Percentiles rank a stretch among this genome's conserved stretches.
Evolutionary conservation across 2,888 invertebrate genomes (phyloP).

Genomic region (Drosophila mimica): DNA sequence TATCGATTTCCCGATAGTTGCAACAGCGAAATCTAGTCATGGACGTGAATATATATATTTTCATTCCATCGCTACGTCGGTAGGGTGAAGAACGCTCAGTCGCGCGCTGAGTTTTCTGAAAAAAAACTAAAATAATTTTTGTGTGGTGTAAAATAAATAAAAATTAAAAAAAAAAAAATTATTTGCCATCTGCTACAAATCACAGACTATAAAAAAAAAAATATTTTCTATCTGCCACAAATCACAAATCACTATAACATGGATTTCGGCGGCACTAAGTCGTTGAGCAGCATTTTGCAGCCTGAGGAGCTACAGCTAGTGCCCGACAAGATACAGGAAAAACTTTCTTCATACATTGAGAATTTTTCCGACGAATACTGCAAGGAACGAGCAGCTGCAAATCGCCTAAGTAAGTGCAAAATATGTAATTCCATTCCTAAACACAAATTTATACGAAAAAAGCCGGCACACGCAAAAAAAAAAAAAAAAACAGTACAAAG

Average conservation of each 20-base stretch:
- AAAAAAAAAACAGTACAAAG: neutral
- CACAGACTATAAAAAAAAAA: too few species aligned
- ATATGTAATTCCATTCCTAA: neutral
- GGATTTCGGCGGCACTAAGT: slow-evolving; percentile 62
- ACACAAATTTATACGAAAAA: slow-evolving; percentile 3
- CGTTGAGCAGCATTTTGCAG: slow-evolving; percentile 55
- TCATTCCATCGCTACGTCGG: slow-evolving; percentile 16
- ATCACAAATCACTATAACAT: slow-evolving; percentile 26
- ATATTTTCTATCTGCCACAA: neutral
- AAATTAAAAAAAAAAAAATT: too few species aligned
- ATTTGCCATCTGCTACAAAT: too few species aligned
- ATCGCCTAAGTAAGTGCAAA: slow-evolving; percentile 58
- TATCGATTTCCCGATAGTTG: slow-evolving; percentile 3
- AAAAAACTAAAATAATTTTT: neutral
- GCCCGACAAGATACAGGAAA: slow-evolving; percentile 54
- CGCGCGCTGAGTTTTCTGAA: slow-evolving; percentile 17
- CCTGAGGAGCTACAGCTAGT: slow-evolving; percentile 57
- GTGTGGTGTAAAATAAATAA: neutral
- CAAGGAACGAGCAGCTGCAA: slow-evolving; percentile 28
- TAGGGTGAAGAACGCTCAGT: slow-evolving; percentile 13
- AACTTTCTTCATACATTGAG: slow-evolving; percentile 55
- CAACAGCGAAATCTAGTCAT: neutral
- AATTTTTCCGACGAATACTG: slow-evolving; percentile 63
- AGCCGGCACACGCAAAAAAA: slow-evolving; percentile 28
- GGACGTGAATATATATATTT: neutral